These are phyloP conservation scores for Agonopterix arenella DNA, from an alignment of 2,888 invertebrate species.

Conservation along the genomic window DNA sequence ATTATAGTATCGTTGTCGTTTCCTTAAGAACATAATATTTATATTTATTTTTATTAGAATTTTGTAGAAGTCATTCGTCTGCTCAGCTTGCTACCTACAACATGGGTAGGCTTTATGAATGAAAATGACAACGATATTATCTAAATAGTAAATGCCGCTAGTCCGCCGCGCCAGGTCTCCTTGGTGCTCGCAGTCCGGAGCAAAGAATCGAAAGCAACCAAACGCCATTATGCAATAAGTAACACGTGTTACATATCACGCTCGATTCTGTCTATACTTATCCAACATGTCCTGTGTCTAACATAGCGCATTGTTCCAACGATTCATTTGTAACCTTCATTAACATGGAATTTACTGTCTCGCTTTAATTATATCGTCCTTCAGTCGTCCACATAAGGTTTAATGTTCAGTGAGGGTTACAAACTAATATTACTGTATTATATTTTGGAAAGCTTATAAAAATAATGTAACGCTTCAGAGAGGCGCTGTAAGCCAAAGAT, in stretches of 20 bases:
- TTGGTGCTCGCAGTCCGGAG: slow-evolving; percentile 3
- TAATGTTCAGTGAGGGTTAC: not conserved
- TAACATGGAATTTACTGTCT: not conserved
- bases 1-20: too few species aligned
- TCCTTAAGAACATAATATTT: too few species aligned
- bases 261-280: slow-evolving; percentile 31
- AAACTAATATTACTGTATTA: not conserved
- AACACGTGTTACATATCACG: slow-evolving; percentile 49
- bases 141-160: too few species aligned
- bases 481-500: slow-evolving; percentile 63
- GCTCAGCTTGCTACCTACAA: too few species aligned
- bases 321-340: slow-evolving; percentile 22
- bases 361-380: too few species aligned
- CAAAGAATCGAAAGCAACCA: slow-evolving; percentile 25
- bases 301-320: slow-evolving; percentile 36
- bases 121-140: too few species aligned
- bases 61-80: too few species aligned
- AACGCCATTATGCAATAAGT: slow-evolving; percentile 28
- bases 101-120: too few species aligned
- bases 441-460: slow-evolving; percentile 42
- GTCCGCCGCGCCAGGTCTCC: too few species aligned
- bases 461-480: slow-evolving; percentile 60
- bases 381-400: not conserved
- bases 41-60: too few species aligned
- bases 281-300: slow-evolving; percentile 41